Percentiles rank a stretch among this genome's conserved stretches.
phyloP scores from a whole-genome alignment of 2,797 vertebrate species.

The Setipinna tenuifilis region DNA sequence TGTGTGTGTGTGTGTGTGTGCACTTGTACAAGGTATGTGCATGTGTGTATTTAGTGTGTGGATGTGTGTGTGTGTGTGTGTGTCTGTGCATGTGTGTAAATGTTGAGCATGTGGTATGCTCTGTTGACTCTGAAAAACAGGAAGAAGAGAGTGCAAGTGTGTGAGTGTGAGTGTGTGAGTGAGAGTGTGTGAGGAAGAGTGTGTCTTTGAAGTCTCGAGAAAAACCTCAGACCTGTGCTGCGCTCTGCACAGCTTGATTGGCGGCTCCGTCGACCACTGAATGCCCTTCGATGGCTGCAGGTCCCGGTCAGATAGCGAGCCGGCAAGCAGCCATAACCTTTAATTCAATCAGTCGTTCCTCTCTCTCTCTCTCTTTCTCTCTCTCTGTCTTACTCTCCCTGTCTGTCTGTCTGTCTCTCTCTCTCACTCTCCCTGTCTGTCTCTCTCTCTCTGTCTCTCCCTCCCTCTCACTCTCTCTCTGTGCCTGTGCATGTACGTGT shows the following conservation, averaged over 20 bases:
- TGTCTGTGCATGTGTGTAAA: background rate
- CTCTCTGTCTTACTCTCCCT: background rate
- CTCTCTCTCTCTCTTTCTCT: background rate
- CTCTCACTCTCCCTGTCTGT: no score
- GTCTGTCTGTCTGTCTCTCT: no score
- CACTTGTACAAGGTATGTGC: no score
- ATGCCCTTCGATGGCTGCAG: background rate
- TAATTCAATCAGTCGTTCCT: background rate
- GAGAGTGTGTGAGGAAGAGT: no score
- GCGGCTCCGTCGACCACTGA: background rate
- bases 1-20: background rate
- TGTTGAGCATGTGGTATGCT: background rate
- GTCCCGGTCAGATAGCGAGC: background rate
- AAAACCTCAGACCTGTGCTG: background rate
- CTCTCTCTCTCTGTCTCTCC: no score
- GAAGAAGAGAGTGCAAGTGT: background rate
- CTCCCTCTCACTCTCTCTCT: no score
- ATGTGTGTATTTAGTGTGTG: no score
- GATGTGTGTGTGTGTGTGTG: no score
- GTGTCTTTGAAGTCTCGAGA: background rate
- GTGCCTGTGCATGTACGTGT: no score
- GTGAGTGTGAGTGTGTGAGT: no score
- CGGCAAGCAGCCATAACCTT: background rate
- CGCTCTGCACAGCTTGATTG: background rate
- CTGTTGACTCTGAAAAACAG: constrained; percentile 6